Base-by-base conservation (phyloP, 2,888 invertebrate species). In the Tillus elongatus region DNA sequence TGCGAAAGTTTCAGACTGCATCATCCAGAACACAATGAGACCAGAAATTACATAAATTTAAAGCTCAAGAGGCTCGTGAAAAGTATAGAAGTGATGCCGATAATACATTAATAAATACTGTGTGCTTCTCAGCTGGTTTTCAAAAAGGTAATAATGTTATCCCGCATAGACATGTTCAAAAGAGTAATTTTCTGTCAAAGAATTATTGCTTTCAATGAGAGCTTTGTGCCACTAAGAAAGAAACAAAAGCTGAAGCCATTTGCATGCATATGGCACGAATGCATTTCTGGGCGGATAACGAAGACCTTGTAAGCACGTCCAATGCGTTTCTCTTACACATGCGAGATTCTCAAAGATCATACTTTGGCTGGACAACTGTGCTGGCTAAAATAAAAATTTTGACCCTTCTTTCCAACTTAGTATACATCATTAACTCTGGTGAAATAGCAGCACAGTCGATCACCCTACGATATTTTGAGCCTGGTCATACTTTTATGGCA, bases 401-500 rank as follows among this genome's bases (percentile, higher is more conserved):
- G n/a, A n/a, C n/a, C n/a, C n/a, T n/a, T n/a, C n/a, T n/a, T n/a
- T n/a, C n/a, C n/a, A n/a, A n/a, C n/a, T n/a, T n/a, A n/a, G n/a
- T n/a, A n/a, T n/a, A n/a, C n/a, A n/a, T n/a, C n/a, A n/a, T n/a
- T n/a, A n/a, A n/a, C n/a, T n/a, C n/a, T n/a, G n/a, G n/a, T n/a
- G n/a, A n/a, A n/a, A n/a, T n/a, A n/a, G n/a, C n/a, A n/a, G n/a
- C n/a, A n/a, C n/a, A n/a, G n/a, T n/a, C n/a, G n/a, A n/a, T n/a
- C n/a, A n/a, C n/a, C n/a, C n/a, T n/a, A n/a, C n/a, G n/a, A n/a
- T n/a, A n/a, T n/a, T n/a, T n/a, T n/a, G n/a, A n/a, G n/a, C n/a
- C n/a, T n/a, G 42, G 46, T 6, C 46, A 45, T 33, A 44, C 41
- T 6, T 45, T 45, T 27, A 45, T 44, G 42, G 29, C 32, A 3